phyloP scores from a whole-genome alignment of 2,888 invertebrate genomes.

The Theodoxus fluviatilis region DNA sequence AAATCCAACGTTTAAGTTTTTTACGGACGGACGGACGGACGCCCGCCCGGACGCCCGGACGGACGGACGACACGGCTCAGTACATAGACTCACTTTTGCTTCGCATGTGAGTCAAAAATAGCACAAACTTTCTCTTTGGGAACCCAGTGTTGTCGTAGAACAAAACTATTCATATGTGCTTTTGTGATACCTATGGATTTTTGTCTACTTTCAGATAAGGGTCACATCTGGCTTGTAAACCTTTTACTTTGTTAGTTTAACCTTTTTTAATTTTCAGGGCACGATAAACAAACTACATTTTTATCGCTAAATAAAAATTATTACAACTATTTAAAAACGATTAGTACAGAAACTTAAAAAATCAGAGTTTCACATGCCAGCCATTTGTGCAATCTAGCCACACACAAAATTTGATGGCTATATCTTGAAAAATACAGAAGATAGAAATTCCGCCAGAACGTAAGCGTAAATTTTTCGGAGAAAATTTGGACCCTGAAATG shows the following conservation, averaged over 20 bases:
- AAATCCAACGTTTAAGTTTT: too few species aligned
- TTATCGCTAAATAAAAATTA: not conserved
- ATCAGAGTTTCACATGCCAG: conserved; percentile 7
- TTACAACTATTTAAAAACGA: not conserved
- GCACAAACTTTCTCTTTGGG: too few species aligned
- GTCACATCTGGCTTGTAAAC: conserved; percentile 1
- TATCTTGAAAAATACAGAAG: conserved; percentile 22
- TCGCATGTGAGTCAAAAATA: too few species aligned
- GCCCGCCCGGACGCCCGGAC: too few species aligned
- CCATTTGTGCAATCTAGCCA: conserved; percentile 7
- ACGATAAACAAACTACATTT: too few species aligned
- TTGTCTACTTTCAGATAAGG: conserved; percentile 5
- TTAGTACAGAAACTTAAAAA: too few species aligned
- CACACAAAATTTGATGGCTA: conserved; percentile 25
- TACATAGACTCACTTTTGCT: too few species aligned
- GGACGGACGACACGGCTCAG: too few species aligned
- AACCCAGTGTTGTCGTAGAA: too few species aligned
- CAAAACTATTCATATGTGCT: too few species aligned
- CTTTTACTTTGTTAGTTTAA: not conserved
- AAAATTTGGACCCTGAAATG: not conserved
- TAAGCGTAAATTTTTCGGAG: not conserved
- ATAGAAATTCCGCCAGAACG: not conserved
- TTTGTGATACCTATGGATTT: too few species aligned
- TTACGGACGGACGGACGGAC: too few species aligned
- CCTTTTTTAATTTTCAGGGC: not conserved